Conservation (phyloP, 2,797 vertebrate species). For the Clarias platycephalus region DNA sequence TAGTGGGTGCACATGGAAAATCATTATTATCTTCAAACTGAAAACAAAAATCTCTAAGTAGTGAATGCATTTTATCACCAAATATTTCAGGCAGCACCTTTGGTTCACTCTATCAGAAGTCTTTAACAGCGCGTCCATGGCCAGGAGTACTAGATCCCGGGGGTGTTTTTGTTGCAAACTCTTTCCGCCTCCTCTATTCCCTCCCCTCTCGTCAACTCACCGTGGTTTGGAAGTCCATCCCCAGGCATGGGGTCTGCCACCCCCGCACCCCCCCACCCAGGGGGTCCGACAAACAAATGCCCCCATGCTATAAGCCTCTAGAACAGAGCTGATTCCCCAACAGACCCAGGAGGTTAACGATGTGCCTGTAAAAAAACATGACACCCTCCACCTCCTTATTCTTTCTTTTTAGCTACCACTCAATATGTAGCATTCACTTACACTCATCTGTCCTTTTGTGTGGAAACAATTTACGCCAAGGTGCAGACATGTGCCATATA, state of each 20-base stretch:
- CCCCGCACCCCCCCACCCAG: slow-evolving; percentile 50
- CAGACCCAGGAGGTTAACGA: slow-evolving; percentile 79
- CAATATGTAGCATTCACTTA: slow-evolving; percentile 47
- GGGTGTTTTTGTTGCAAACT: slow-evolving; percentile 66
- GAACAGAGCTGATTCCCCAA: slow-evolving; percentile 59
- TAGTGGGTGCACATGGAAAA: neutral
- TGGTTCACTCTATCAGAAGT: slow-evolving; percentile 20
- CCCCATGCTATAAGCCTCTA: slow-evolving; percentile 68
- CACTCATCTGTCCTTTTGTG: slow-evolving; percentile 29
- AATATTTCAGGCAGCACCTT: slow-evolving; percentile 14
- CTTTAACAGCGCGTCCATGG: slow-evolving; percentile 37
- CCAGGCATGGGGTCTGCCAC: slow-evolving; percentile 69
- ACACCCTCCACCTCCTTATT: slow-evolving; percentile 55
- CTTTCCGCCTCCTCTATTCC: slow-evolving; percentile 60
- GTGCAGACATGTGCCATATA: slow-evolving; percentile 3
- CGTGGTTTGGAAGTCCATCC: slow-evolving; percentile 73
- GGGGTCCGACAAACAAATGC: slow-evolving; percentile 74
- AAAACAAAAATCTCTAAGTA: neutral
- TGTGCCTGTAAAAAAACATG: slow-evolving; percentile 71
- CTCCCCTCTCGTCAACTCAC: slow-evolving; percentile 63
- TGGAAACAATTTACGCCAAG: slow-evolving; percentile 30
- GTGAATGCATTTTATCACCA: neutral
- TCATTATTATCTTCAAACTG: neutral
- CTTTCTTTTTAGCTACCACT: slow-evolving; percentile 39
- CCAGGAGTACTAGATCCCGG: slow-evolving; percentile 49